Conservation (phyloP, 2,888 invertebrate genomes). For the Corbicula japonica region DNA sequence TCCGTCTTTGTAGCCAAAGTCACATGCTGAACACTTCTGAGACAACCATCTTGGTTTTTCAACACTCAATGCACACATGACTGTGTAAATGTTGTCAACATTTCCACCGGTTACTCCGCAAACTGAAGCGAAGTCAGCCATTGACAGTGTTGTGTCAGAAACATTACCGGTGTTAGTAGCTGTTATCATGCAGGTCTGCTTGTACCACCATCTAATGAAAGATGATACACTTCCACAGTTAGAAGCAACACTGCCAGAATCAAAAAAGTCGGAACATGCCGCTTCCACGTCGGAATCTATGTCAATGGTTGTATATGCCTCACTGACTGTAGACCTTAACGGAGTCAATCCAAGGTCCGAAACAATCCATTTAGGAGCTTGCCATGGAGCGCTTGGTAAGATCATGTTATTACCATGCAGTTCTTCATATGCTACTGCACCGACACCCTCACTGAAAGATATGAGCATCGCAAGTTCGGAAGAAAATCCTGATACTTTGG, state of each 20-base stretch:
- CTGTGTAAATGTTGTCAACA: slow-evolving; percentile 35
- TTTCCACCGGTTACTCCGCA: slow-evolving; percentile 61
- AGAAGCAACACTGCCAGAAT: slow-evolving; percentile 40
- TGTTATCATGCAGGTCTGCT: slow-evolving; percentile 64
- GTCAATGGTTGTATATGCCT: slow-evolving; percentile 14
- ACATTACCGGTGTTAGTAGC: slow-evolving; percentile 63
- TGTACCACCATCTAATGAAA: slow-evolving; percentile 64
- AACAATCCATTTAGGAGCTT: slow-evolving; percentile 72
- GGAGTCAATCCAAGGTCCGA: slow-evolving; percentile 68
- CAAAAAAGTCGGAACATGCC: slow-evolving; percentile 68
- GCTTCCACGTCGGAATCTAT: slow-evolving; percentile 40
- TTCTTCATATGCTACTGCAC: slow-evolving; percentile 65
- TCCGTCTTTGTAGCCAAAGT: slow-evolving; percentile 64
- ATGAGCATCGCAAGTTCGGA: slow-evolving; percentile 66
- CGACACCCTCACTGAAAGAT: slow-evolving; percentile 74
- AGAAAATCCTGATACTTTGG: slow-evolving; percentile 70
- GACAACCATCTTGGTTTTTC: slow-evolving; percentile 68
- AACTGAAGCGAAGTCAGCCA: slow-evolving; percentile 65
- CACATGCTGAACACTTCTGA: slow-evolving; percentile 66
- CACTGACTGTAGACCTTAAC: slow-evolving; percentile 35
- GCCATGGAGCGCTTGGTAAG: slow-evolving; percentile 76
- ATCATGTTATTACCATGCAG: slow-evolving; percentile 69
- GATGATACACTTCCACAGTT: slow-evolving; percentile 60
- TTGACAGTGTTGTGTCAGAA: slow-evolving; percentile 60
- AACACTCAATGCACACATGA: slow-evolving; percentile 60